Conservation (phyloP, 2,113 vertebrate species). For the Athene cunicularia region DNA sequence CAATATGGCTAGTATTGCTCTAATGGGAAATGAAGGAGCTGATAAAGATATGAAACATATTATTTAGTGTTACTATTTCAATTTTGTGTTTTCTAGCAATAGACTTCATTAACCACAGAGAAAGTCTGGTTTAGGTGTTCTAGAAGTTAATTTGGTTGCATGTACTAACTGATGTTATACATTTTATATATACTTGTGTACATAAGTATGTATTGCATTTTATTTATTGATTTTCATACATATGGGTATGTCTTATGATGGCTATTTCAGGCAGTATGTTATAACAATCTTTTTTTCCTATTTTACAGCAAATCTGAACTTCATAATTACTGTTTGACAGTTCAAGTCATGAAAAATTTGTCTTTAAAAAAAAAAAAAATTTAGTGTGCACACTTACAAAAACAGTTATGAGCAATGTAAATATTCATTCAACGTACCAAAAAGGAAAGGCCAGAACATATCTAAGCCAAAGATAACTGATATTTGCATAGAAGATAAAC, state of each 20-base stretch:
- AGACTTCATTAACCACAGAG: neutral
- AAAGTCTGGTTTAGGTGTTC: neutral
- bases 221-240: neutral
- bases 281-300: neutral
- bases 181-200: neutral
- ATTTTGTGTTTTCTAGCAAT: neutral
- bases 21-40: neutral
- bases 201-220: neutral
- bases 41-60: neutral
- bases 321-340: neutral
- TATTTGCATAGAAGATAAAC: neutral
- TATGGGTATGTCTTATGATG: neutral
- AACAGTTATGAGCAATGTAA: neutral
- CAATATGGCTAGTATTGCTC: neutral
- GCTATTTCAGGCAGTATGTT: neutral
- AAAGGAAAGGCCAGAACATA: neutral
- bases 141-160: neutral
- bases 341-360: neutral
- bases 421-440: neutral
- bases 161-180: neutral
- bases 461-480: neutral
- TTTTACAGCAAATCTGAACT: neutral
- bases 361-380: neutral
- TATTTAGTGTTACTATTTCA: neutral
- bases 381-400: neutral